A percentile compares a stretch with the other conserved stretches of the same genome.
Evolutionary conservation across 2,797 vertebrate genomes (phyloP).

Genomic region (Selene dorsalis): DNA sequence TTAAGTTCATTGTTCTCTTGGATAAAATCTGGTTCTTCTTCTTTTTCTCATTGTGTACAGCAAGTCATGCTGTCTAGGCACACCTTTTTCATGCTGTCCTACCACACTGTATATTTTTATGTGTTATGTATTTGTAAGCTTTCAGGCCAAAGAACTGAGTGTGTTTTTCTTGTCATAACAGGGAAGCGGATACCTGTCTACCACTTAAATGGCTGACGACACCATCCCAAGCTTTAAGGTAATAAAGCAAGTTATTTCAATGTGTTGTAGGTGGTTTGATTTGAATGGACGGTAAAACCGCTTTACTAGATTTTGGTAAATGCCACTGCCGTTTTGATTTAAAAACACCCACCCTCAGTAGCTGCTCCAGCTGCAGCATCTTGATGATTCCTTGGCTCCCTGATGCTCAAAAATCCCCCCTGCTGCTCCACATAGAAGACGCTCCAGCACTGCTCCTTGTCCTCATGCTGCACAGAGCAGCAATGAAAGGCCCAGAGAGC

Average conservation of each 20-base stretch:
- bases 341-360: constrained; percentile 76
- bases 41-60: not conserved
- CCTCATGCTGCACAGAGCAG: constrained; percentile 41
- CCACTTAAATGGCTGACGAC: constrained; percentile 36
- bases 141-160: not conserved
- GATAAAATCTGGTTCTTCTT: not conserved
- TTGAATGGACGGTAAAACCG: not conserved
- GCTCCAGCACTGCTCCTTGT: not conserved
- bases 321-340: not conserved
- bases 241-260: constrained; percentile 8
- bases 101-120: not conserved
- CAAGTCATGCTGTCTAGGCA: not conserved
- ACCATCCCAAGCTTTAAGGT: constrained; percentile 77
- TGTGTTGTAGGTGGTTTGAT: not conserved
- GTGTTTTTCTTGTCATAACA: constrained; percentile 12
- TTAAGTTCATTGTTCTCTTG: not conserved
- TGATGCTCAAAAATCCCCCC: constrained; percentile 42
- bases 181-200: constrained; percentile 13
- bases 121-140: not conserved
- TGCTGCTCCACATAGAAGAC: constrained; percentile 28
- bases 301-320: not conserved
- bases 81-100: not conserved
- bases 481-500: not conserved
- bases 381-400: constrained; percentile 62
- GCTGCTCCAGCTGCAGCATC: constrained; percentile 73